phyloP scores from a whole-genome alignment of 2,797 vertebrate genomes.

The Coregonus ussuriensis region DNA sequence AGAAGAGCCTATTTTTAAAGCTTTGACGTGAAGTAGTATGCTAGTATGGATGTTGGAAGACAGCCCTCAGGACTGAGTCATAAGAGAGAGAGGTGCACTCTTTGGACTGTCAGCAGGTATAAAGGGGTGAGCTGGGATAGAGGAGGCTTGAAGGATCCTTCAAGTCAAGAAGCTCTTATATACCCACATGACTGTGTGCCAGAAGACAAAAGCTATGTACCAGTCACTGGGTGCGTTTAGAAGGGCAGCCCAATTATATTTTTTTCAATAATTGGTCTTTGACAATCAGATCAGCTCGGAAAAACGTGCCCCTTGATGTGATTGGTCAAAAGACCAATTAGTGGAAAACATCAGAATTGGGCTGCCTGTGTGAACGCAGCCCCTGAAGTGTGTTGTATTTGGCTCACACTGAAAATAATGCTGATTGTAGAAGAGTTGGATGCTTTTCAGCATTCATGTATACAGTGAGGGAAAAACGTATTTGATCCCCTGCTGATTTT shows the following conservation, averaged over 20 bases:
- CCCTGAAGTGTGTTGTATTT: constrained; percentile 12
- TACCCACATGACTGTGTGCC: constrained; percentile 30
- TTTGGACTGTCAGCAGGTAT: constrained; percentile 4
- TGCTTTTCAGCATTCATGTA: constrained; percentile 14
- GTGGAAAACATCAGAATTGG: no score
- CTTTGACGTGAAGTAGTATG: not conserved
- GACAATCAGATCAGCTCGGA: no score
- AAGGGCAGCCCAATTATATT: no score
- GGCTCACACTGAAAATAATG: constrained; percentile 9
- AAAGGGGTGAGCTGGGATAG: constrained; percentile 26
- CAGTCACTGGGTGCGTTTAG: not conserved
- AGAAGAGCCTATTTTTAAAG: no score
- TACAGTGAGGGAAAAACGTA: no score
- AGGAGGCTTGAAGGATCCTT: constrained; percentile 24
- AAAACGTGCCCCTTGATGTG: no score
- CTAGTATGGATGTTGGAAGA: not conserved
- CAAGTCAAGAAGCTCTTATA: constrained; percentile 33
- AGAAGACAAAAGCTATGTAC: constrained; percentile 8
- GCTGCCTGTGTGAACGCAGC: not conserved
- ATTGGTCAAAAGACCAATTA: no score
- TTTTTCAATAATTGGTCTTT: no score
- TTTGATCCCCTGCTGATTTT: no score
- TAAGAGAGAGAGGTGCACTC: constrained; percentile 4
- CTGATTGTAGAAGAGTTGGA: constrained; percentile 36
- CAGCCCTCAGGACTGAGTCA: not conserved